Percentiles rank a stretch among this genome's conserved stretches.
phyloP scores from a whole-genome alignment of 30 jellyfish, hydroid and myxozoan genomes.

The Aurelia coerulea region DNA sequence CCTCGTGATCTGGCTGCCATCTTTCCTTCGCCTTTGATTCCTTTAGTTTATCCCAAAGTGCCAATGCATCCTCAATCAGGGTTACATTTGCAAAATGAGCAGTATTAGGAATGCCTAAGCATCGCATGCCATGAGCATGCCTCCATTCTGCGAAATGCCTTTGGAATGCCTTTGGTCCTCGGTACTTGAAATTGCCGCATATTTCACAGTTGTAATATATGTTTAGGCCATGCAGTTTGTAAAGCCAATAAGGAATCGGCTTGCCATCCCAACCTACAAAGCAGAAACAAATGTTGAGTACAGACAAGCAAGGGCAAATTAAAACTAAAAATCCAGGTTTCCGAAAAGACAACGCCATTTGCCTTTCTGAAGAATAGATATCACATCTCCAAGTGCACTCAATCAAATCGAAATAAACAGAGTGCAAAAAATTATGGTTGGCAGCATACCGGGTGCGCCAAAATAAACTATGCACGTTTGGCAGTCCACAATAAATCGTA shows the following conservation, averaged over 20 bases:
- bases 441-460: no score
- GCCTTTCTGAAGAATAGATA: no score
- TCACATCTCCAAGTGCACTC: no score
- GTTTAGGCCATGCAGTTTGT: conserved; percentile 92
- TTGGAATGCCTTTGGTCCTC: conserved; percentile 99
- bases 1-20: conserved; percentile 97
- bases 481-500: no score
- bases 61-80: conserved; percentile 88
- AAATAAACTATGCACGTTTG: no score
- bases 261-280: conserved; percentile 95
- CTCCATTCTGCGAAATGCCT: conserved; percentile 99
- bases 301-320: no score
- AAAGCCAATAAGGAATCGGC: conserved; percentile 98
- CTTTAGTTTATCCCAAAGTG: conserved; percentile 92
- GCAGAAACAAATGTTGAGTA: neutral
- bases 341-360: no score
- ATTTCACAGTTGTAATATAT: conserved; percentile 94
- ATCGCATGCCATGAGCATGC: conserved; percentile 99
- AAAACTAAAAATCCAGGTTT: no score
- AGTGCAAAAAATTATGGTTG: no score
- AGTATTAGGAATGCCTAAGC: conserved; percentile 93
- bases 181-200: conserved; percentile 93
- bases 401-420: no score
- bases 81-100: conserved; percentile 98
- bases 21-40: conserved; percentile 81